Evolutionary conservation across 2,888 invertebrate species (phyloP), one percentile per base, ranked within the genome.

Genomic region (Sericinus montela): DNA sequence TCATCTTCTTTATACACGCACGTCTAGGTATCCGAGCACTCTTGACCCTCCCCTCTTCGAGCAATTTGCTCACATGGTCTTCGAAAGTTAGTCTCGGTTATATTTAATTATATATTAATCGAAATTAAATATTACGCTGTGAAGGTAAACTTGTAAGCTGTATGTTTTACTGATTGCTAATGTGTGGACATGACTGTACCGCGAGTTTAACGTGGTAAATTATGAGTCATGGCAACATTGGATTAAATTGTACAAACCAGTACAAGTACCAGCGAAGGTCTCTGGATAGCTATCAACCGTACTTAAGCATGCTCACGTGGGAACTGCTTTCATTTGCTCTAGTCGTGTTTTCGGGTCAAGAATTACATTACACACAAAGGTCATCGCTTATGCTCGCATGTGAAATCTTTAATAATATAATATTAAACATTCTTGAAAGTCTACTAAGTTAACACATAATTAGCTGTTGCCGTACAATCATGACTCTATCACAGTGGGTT

Each of bases 271-370:
- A 25, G 19, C 34, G 40, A 49, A 49, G 49, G 45, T 49, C 49
- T 44, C 14, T 35, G 32, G 48, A 16, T 35, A 13, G 45, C 43
- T 43, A 34, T 45, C 45, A 39, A 39, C 34, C 29, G 36, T 19
- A 25, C 49, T 44, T 29, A 40, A 15, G 15, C 29, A 29, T 19
- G 35, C 29, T 15, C 40, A 29, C 36, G 50, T 50, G 50, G 36
- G 41, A 45, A 40, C 41, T 15, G 37, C 50, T 50, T 45, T 49
- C 49, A 40, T 49, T 34, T 32, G 30, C 45, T 41, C 36, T 32
- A 41, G 40, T 13, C 15, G 16, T 23, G 35, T 32, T 50, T 45
- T 45, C 36, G 41, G 35, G 50, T 50, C 50, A 50, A 45, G 50
- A 36, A 15, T 41, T 35, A 29, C 34, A 29, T 35, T 36, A 34